Conservation (phyloP, 2,888 invertebrate genomes). For the Sphecodes monilicornis region DNA sequence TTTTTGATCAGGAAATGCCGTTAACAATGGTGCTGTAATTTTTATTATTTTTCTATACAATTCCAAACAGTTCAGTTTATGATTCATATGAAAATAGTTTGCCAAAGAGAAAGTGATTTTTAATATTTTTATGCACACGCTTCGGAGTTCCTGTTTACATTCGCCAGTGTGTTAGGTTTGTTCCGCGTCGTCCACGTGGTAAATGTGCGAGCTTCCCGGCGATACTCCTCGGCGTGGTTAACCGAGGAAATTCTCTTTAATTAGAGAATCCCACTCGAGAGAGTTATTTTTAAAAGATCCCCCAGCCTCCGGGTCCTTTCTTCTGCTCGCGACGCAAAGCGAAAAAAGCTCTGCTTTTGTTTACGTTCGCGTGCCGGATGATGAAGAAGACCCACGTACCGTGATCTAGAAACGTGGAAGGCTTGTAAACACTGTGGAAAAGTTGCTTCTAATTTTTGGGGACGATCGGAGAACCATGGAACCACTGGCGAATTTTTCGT, state of each 20-base stretch:
- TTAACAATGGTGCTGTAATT: too few species aligned
- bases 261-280: constrained; percentile 66
- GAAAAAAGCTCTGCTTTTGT: constrained; percentile 54
- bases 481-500: too few species aligned
- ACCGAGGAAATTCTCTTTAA: constrained; percentile 69
- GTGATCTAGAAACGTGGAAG: neutral
- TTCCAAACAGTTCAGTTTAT: too few species aligned
- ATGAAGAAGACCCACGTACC: constrained; percentile 36
- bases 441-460: neutral
- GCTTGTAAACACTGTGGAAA: neutral
- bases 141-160: too few species aligned
- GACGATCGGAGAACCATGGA: neutral
- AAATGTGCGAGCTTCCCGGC: constrained; percentile 40
- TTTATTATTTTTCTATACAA: too few species aligned
- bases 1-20: too few species aligned
- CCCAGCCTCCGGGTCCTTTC: constrained; percentile 32
- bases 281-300: constrained; percentile 68
- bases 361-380: constrained; percentile 49
- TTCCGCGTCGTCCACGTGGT: neutral
- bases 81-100: too few species aligned
- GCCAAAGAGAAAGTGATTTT: too few species aligned
- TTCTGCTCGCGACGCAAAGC: constrained; percentile 24
- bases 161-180: neutral
- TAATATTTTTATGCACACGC: too few species aligned
- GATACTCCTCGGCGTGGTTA: constrained; percentile 43